Evolutionary conservation across 2,797 vertebrate species (phyloP), one percentile per base, ranked within the genome.

Genomic region (Phalloptychus januarius): DNA sequence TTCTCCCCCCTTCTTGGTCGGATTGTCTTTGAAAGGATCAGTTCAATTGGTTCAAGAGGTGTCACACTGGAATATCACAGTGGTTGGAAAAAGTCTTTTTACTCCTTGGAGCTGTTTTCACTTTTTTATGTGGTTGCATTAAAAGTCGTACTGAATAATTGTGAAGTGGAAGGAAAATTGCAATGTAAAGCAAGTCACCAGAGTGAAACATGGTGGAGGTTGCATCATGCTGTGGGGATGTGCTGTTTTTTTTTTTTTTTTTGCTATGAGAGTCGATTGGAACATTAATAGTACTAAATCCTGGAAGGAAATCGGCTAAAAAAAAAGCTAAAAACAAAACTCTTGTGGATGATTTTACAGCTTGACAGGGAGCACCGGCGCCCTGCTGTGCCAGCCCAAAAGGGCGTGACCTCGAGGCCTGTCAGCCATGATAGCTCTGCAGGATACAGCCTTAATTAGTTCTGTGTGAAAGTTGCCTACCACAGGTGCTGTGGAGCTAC

Each of bases 361-460:
- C 61, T 38, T 36, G 58, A 45, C 13, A 25, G 20, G 58, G 45
- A 65, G 25, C 67, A 70, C 61, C 23, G 50, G 31, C 23, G 12
- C 45, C 74, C 58, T 48, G 42, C 42, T 65, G 45, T 38, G 74
- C 28, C 42, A 63, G 44, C 23, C 58, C 20, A 48, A 65, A 50
- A 65, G 6, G 28, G 38, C 13, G 15, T 69, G 31, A 70, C 38
- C 67, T 44, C 2, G 23, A 65, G 31, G 23, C 44, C 31, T 50
- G 45, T 67, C 61, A 76, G 44, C 31, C 45, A 65, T 38, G 45
- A 76, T 36, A 18, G 33, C 42, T 25, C 75, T 31, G 65, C 46
- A 50, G 65, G 42, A 45, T 46, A 33, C 45, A 50, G 61, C n/a
- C 36, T 67, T 38, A 76, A 48, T 45, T 65, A 75, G 56, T 46